Evolutionary conservation across 2,888 invertebrate genomes (phyloP), one percentile per base, ranked within the genome.

Genomic region (Neuroscelio doddi): DNA sequence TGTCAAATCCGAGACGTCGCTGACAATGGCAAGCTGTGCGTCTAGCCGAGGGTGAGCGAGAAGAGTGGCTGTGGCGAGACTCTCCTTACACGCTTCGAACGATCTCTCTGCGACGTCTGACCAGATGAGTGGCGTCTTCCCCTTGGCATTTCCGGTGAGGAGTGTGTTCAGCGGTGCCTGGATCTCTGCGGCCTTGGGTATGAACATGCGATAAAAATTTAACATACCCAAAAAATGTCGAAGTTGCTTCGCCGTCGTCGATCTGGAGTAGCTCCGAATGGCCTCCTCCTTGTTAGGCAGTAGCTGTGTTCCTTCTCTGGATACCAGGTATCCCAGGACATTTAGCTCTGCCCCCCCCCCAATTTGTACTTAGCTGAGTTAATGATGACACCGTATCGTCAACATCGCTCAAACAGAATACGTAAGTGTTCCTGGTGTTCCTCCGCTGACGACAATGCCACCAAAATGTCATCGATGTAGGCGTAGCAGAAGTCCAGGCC

Each of bases 221-320:
- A 82, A 4, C 74, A 81, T 80, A 0, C 82, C 83, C 0, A 84
- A 51, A 62, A 82, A 83, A 12, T 71, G 64, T 3, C 77, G 63
- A 0, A 85, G 65, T 17, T 78, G 69, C n/a, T 70, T 72, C 0
- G 74, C 73, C 0, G 75, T 80, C 15, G 52, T 42, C 1, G 82
- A 82, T 41, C 61, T 61, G n/a, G 71, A 58, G 29, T 70, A 78
- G 1, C 70, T 34, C 14, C 5, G 8, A 0, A 83, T 78, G 2
- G 69, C 75, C 38, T 77, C 45, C 1, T 83, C 80, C 49, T 78
- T 79, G 1, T 74, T 61, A 1, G 74, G 66, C 9, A 79, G 66
- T 5, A 83, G 83, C 30, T 61, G 58, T 7, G 75, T 78, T 3
- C 83, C 82, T 0, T 50, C 3, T 4, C n/a, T n/a, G 2, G 69